Evolutionary conservation across 2,888 invertebrate genomes (phyloP), one percentile per base, ranked within the genome.

Genomic region (Resseliella maxima): DNA sequence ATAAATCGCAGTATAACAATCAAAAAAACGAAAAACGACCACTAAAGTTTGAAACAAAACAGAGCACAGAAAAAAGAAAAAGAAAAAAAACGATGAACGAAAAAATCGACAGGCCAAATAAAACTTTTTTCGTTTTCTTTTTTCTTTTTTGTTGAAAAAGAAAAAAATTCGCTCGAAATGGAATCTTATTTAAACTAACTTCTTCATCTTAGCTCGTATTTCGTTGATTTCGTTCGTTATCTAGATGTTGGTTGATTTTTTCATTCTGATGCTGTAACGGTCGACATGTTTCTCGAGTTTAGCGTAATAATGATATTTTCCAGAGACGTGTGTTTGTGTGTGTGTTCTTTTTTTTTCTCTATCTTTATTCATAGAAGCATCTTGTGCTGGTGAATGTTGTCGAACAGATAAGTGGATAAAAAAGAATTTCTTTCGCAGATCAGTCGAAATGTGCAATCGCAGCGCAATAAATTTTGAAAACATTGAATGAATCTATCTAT

Each of bases 181-280:
- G 24, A 59, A 59, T 59, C 59, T 8, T 59, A 59, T 59, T 59
- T 24, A 59, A 59, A 59, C 59, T 6, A 59, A 59, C 59, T 59
- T 59, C 24, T 59, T 59, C 59, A 59, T 59, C 15, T 27, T 2
- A 6, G 59, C 5, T 27, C 24, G 50, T 21, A 50, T 21, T 50
- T 50, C 27, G n/a, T 59, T 59, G n/a, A 1, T 12, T 24, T 15
- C 15, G 59, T 6, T 24, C 59, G 50, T 21, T 18, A n/a, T n/a
- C n/a, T n/a, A n/a, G n/a, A n/a, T n/a, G n/a, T n/a, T 21, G 8
- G 18, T 24, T n/a, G 24, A 59, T 24, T 59, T 59, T 59, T 59
- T 24, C 5, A 5, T 24, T 24, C 59, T 59, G 59, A 59, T 5
- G 1, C 6, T 24, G 59, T 24, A 12, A 27, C 27, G 27, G 59